A percentile compares a stretch with the other conserved stretches of the same genome.
phyloP scores from a whole-genome alignment of 2,113 vertebrate genomes.

The Oncorhynchus kisutch region DNA sequence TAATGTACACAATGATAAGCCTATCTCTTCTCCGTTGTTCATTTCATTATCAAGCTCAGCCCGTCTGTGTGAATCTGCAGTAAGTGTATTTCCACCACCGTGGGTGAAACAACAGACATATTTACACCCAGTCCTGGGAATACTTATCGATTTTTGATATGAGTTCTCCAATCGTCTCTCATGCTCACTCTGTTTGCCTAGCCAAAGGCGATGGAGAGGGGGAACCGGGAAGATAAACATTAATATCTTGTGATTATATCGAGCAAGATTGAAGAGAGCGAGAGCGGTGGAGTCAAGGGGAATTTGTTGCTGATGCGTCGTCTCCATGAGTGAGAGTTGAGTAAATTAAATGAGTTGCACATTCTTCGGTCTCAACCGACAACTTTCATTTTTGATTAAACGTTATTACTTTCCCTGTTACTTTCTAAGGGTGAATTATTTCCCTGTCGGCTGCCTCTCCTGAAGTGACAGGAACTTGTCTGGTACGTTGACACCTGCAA shows the following conservation, averaged over 20 bases:
- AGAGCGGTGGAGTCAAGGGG: conserved; percentile 28
- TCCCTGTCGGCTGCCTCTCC: background rate
- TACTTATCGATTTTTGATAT: background rate
- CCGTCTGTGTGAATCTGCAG: background rate
- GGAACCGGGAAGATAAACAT: conserved; percentile 4
- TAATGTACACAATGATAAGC: no score
- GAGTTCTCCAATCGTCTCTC: background rate
- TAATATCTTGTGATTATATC: conserved; percentile 33
- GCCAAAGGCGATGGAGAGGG: background rate
- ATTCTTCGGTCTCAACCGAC: background rate
- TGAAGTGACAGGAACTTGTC: background rate
- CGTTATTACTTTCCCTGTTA: conserved; percentile 17
- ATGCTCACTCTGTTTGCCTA: background rate
- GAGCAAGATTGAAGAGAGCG: conserved; percentile 20
- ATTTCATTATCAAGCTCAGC: background rate
- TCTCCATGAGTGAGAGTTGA: conserved; percentile 35
- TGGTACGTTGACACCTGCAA: background rate
- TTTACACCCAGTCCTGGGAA: background rate
- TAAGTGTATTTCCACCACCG: background rate
- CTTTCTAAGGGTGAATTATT: conserved; percentile 20
- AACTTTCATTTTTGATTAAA: conserved; percentile 10
- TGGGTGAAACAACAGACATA: background rate
- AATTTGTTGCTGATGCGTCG: conserved; percentile 42
- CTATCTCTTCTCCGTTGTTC: background rate
- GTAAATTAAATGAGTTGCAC: conserved; percentile 28